Conservation (phyloP, 2,888 invertebrate genomes). For the Lamellibrachia satsuma region DNA sequence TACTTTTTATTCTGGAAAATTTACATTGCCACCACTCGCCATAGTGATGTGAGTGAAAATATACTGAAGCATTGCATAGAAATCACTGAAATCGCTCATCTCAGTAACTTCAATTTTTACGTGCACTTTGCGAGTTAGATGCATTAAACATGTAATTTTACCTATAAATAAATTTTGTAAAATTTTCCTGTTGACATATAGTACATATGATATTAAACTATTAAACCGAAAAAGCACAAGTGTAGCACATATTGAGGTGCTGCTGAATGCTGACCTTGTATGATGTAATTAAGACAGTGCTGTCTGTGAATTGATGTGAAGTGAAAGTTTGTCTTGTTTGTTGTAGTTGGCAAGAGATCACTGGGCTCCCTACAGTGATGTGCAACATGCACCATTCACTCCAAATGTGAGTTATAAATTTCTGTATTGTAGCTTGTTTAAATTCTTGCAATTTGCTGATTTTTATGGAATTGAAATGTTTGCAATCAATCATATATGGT, state of each 20-base stretch:
- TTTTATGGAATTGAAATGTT: not conserved
- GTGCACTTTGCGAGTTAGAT: no score
- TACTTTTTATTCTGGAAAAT: no score
- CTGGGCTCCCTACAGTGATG: slow-evolving; percentile 87
- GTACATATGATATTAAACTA: not conserved
- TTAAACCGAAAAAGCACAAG: not conserved
- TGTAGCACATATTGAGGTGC: not conserved
- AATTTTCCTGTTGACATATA: not conserved
- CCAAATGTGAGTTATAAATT: slow-evolving; percentile 50
- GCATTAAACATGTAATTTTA: no score
- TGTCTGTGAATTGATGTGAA: not conserved
- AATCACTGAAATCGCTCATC: no score
- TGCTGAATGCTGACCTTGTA: not conserved
- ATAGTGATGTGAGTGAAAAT: no score
- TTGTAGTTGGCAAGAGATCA: slow-evolving; percentile 86
- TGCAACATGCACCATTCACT: slow-evolving; percentile 49
- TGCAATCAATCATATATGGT: not conserved
- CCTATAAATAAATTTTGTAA: not conserved
- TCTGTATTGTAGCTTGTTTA: not conserved
- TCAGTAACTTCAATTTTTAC: no score
- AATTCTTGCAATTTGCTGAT: no score
- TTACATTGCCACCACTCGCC: no score
- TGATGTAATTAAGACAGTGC: not conserved
- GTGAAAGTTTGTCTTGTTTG: not conserved
- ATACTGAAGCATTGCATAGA: no score